A percentile compares a stretch with the other conserved stretches of the same genome.
These are phyloP conservation scores for Semnopithecus entellus DNA, from an alignment of 2,113 vertebrate species.

Conservation along the genomic window DNA sequence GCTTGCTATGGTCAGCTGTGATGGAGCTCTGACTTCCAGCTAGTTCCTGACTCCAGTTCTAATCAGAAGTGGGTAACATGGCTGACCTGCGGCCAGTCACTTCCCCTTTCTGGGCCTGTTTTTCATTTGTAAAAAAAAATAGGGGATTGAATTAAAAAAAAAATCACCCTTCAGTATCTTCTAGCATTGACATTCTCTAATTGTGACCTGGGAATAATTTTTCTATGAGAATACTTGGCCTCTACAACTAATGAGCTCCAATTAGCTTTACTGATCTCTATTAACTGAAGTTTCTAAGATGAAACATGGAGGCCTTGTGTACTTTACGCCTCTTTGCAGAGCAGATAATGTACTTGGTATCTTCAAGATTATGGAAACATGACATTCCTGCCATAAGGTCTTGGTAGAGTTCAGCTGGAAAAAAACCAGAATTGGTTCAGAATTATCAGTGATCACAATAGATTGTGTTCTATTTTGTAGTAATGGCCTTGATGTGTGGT, in stretches of 20 bases:
- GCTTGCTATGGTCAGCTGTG: not conserved
- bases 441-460: not conserved
- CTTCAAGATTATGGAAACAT: not conserved
- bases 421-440: not conserved
- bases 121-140: not conserved
- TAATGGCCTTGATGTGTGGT: not conserved
- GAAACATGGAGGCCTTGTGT: not conserved
- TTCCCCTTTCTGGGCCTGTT: not conserved
- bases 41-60: not conserved
- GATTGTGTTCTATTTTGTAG: not conserved
- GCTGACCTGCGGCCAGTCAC: not conserved
- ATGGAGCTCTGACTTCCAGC: not conserved
- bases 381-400: not conserved
- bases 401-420: not conserved
- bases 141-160: not conserved
- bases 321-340: not conserved
- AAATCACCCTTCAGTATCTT: not conserved
- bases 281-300: not conserved
- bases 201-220: not conserved
- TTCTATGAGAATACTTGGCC: not conserved
- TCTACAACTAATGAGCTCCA: not conserved
- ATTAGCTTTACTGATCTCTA: not conserved
- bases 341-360: not conserved
- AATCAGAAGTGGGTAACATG: not conserved
- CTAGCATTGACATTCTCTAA: not conserved